These are phyloP conservation scores for Scaptomyza caliginosa DNA, from an alignment of 2,888 invertebrate species.

Conservation along the genomic window DNA sequence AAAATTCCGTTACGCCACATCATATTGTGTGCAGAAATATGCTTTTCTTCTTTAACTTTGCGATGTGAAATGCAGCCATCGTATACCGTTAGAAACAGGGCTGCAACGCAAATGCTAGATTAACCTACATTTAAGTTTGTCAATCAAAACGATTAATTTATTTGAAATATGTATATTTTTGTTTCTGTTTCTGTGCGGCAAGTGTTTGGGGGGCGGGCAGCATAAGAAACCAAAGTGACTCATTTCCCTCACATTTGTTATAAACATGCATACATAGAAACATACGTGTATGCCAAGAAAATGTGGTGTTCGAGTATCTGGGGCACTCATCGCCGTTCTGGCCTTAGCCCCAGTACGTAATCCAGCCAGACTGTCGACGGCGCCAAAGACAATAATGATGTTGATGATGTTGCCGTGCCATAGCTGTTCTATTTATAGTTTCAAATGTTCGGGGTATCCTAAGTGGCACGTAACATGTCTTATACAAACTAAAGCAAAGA, in stretches of 20 bases:
- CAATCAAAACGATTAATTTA: no score
- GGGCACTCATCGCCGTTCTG: conserved; percentile 39
- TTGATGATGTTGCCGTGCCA: conserved; percentile 27
- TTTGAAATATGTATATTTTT: no score
- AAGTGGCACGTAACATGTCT: conserved; percentile 11
- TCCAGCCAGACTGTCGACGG: conserved; percentile 36
- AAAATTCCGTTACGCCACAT: conserved; percentile 60
- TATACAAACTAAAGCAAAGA: not conserved
- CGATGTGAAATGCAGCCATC: conserved; percentile 28
- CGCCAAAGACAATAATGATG: conserved; percentile 3
- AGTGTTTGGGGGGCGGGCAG: not conserved
- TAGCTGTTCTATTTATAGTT: conserved; percentile 38
- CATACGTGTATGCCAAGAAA: conserved; percentile 7
- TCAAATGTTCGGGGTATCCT: conserved; percentile 27
- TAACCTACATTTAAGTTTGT: not conserved
- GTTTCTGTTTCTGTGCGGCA: conserved; percentile 21
- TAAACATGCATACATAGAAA: not conserved
- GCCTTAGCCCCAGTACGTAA: conserved; percentile 56
- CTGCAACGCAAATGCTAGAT: conserved; percentile 15
- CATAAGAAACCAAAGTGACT: conserved; percentile 30
- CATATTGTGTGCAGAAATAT: conserved; percentile 43
- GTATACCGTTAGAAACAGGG: conserved; percentile 38
- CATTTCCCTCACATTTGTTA: conserved; percentile 22
- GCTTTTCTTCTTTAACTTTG: not conserved
- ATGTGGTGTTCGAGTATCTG: conserved; percentile 47